Evolutionary conservation across 2,888 invertebrate species (phyloP).

Genomic region (Sacculina carcini): DNA sequence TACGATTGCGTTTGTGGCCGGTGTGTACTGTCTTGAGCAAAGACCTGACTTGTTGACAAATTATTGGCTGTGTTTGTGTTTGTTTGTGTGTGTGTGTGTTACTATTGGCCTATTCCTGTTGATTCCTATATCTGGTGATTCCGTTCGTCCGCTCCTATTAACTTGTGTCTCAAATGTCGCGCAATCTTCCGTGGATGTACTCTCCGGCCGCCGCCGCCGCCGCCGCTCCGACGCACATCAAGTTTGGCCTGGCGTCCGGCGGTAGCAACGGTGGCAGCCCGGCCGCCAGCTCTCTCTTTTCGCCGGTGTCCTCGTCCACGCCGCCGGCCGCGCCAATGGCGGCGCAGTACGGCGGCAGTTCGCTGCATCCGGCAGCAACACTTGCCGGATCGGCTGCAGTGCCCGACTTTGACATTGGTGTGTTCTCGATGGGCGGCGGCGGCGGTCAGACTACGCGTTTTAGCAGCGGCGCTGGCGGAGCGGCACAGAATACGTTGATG

Average conservation of each 20-base stretch:
- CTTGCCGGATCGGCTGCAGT: neutral
- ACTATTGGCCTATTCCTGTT: too few relatives aligned
- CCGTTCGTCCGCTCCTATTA: neutral
- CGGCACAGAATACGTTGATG: too few relatives aligned
- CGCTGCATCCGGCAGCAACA: neutral
- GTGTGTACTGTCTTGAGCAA: too few relatives aligned
- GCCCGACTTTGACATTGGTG: slow-evolving; percentile 15
- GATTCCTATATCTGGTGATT: too few relatives aligned
- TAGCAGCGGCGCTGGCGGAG: too few relatives aligned
- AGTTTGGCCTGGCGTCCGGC: neutral
- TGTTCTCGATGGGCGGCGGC: slow-evolving; percentile 13
- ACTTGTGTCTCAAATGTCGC: neutral
- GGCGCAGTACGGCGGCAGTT: neutral
- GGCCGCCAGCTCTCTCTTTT: too few relatives aligned
- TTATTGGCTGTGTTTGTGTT: too few relatives aligned
- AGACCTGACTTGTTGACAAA: too few relatives aligned
- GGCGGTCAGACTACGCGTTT: slow-evolving; percentile 7
- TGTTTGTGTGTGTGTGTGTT: too few relatives aligned
- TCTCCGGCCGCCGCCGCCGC: neutral
- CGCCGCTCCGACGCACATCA: neutral
- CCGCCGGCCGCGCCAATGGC: neutral
- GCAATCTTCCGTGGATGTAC: slow-evolving; percentile 1
- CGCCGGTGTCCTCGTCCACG: too few relatives aligned
- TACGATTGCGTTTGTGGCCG: too few relatives aligned
- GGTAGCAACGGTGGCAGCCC: too few relatives aligned